Conservation (phyloP, 2,797 vertebrate genomes). For the Crenichthys baileyi region DNA sequence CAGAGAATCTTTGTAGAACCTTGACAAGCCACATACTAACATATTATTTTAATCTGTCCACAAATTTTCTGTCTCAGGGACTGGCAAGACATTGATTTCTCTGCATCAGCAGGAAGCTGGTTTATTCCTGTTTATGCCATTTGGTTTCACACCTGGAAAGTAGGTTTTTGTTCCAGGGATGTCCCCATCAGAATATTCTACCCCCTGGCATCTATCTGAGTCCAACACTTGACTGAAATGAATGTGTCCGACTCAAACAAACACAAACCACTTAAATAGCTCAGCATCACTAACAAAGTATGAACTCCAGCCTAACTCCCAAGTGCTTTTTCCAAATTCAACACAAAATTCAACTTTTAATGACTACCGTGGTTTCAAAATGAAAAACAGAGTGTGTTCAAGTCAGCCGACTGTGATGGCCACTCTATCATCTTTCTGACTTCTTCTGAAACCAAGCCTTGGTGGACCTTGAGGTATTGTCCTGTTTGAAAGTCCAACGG, state of each 20-base stretch:
- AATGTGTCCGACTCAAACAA: not conserved
- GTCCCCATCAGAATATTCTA: not conserved
- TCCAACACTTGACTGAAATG: not conserved
- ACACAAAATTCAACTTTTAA: not conserved
- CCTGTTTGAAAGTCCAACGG: not conserved
- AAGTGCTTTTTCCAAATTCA: not conserved
- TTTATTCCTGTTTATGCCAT: slow-evolving; percentile 11
- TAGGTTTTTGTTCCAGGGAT: not conserved
- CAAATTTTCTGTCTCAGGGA: slow-evolving; percentile 8
- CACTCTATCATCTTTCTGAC: not conserved
- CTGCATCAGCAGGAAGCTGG: not conserved
- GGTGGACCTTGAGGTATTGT: not conserved
- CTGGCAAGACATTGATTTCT: slow-evolving; percentile 3
- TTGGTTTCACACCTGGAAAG: slow-evolving; percentile 2
- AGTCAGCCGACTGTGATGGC: not conserved
- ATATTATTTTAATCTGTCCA: slow-evolving; percentile 2
- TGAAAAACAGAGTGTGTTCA: not conserved
- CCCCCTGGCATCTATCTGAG: not conserved
- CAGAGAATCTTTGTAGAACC: not conserved
- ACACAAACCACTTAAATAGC: not conserved
- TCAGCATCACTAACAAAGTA: no score
- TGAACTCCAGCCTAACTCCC: not conserved
- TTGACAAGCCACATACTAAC: no score
- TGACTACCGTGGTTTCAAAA: not conserved
- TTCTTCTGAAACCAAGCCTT: not conserved